A percentile compares a stretch with the other conserved stretches of the same genome.
Conservation (phyloP, 1,140 invertebrate genomes). For the Heliconius himera region DNA sequence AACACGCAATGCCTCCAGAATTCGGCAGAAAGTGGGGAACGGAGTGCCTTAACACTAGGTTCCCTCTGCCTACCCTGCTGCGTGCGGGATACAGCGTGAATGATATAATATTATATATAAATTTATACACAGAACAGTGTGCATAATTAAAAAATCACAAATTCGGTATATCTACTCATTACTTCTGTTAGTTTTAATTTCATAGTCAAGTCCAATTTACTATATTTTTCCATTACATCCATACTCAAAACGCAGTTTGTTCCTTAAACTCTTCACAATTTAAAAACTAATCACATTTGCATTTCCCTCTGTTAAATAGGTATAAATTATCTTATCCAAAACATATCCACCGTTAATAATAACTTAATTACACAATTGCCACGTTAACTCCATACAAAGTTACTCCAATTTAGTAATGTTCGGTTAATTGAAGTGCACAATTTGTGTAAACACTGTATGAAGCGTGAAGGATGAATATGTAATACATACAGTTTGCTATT, state of each 20-base stretch:
- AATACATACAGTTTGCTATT: background rate
- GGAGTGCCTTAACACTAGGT: no score
- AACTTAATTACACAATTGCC: background rate
- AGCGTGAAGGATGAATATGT: background rate
- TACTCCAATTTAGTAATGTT: background rate
- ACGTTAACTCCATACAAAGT: background rate
- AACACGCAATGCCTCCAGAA: no score
- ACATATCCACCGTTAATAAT: background rate
- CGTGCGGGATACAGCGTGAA: no score
- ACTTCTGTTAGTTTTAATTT: no score
- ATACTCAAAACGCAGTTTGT: background rate
- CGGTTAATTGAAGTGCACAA: constrained; percentile 5
- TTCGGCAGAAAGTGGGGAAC: no score
- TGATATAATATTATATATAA: no score
- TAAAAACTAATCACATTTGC: background rate
- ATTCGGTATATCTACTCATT: no score
- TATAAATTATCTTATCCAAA: background rate
- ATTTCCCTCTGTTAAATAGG: background rate
- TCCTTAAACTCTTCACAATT: background rate
- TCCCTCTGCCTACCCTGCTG: no score
- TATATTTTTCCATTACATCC: background rate
- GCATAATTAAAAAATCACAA: no score
- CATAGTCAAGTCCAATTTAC: background rate
- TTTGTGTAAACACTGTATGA: constrained; percentile 6
- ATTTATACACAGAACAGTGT: no score